A percentile compares a stretch with the other conserved stretches of the same genome.
Evolutionary conservation across 2,113 vertebrate species (phyloP).

Genomic region (Nothobranchius kuhntae): DNA sequence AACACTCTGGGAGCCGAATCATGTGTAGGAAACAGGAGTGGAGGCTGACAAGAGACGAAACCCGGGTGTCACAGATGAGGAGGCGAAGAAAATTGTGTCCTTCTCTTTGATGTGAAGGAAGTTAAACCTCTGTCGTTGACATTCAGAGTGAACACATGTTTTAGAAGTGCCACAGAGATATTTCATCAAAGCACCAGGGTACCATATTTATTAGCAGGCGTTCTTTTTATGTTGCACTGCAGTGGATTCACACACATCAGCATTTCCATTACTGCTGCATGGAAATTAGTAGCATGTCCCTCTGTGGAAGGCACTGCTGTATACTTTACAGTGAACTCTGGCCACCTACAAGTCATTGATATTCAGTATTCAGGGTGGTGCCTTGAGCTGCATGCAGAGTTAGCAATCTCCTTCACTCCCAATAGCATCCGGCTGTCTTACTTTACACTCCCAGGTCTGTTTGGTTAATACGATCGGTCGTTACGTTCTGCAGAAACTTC

Average conservation of each 20-base stretch:
- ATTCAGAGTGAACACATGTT: conserved; percentile 18
- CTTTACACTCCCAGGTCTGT: conserved; percentile 6
- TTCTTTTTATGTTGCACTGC: conserved; percentile 14
- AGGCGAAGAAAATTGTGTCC: conserved; percentile 7
- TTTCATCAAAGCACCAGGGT: conserved; percentile 14
- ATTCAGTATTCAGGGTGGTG: conserved; percentile 54
- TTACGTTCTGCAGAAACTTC: conserved; percentile 22
- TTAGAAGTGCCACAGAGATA: conserved; percentile 7
- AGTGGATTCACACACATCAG: conserved; percentile 44
- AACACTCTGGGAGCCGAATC: no score
- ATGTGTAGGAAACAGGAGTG: not conserved
- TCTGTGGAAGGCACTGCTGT: conserved; percentile 25
- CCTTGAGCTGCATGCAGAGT: conserved; percentile 45
- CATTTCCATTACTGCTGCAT: conserved; percentile 44
- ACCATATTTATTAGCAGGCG: conserved; percentile 3
- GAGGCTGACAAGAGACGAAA: conserved; percentile 23
- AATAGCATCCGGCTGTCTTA: conserved; percentile 14
- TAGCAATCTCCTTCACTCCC: conserved; percentile 23
- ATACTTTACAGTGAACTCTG: conserved; percentile 38
- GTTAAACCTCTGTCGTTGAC: conserved; percentile 7
- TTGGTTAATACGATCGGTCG: conserved; percentile 5
- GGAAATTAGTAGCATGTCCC: conserved; percentile 39
- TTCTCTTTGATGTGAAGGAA: not conserved
- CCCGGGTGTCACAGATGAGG: conserved; percentile 8
- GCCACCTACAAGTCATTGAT: conserved; percentile 54